Conservation (phyloP, 2,888 invertebrate genomes). For the Mesopsocus fuscifrons region DNA sequence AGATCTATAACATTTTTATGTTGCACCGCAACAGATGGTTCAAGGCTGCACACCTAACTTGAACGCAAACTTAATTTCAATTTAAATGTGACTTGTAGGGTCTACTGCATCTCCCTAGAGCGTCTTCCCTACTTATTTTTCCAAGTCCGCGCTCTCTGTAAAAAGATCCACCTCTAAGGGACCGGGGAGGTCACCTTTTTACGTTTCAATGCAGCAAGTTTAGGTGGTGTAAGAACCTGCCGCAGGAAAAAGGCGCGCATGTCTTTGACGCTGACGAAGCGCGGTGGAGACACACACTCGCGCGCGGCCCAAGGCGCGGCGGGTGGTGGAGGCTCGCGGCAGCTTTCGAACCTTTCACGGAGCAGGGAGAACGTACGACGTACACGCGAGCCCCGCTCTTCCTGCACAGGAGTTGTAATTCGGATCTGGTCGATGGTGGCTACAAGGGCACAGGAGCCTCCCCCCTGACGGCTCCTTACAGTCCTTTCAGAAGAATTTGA, state of each 20-base stretch:
- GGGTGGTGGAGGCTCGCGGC: background rate
- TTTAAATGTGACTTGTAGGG: too few species aligned
- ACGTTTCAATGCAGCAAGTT: background rate
- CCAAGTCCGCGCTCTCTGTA: too few species aligned
- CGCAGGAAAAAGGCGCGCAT: background rate
- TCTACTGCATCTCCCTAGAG: too few species aligned
- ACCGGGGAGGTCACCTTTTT: background rate
- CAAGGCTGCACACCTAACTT: too few species aligned
- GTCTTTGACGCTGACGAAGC: background rate
- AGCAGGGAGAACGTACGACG: slow-evolving; percentile 1
- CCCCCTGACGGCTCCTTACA: background rate
- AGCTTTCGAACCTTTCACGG: background rate
- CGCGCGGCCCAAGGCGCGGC: background rate
- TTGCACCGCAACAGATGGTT: too few species aligned
- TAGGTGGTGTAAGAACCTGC: slow-evolving; percentile 7
- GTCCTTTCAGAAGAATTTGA: background rate
- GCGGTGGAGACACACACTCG: background rate
- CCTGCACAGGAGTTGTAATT: slow-evolving; percentile 1
- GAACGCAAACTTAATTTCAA: too few species aligned
- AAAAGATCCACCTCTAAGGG: too few species aligned
- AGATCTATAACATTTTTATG: too few species aligned
- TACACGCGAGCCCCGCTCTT: background rate
- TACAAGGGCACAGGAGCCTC: background rate
- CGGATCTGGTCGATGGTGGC: slow-evolving; percentile 7
- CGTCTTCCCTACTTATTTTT: too few species aligned